phyloP scores from a whole-genome alignment of 2,888 invertebrate species.

The Beris chalybata region DNA sequence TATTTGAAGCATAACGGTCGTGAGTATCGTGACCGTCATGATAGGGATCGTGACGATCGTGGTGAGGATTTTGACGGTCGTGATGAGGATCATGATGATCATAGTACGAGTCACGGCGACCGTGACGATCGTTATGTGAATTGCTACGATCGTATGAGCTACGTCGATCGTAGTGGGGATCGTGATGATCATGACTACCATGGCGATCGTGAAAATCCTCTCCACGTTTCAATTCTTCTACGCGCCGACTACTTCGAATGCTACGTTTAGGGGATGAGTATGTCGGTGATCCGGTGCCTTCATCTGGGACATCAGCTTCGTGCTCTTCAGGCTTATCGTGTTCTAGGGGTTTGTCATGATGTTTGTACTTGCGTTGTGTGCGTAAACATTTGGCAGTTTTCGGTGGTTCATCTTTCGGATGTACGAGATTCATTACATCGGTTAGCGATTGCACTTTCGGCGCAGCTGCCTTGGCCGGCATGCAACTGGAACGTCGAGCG shows the following conservation, averaged over 20 bases:
- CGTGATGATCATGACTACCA: too few relatives aligned
- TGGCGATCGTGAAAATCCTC: too few relatives aligned
- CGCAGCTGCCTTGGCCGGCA: background rate
- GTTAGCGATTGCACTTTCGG: constrained; percentile 1
- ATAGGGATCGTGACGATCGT: too few relatives aligned
- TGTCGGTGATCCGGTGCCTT: constrained; percentile 31
- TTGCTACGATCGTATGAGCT: too few relatives aligned
- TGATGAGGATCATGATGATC: constrained; percentile 36
- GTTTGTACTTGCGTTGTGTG: constrained; percentile 22
- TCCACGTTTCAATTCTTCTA: constrained; percentile 4
- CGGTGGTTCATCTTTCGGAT: constrained; percentile 20
- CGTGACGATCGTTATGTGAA: constrained; percentile 30
- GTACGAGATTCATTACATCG: constrained; percentile 9
- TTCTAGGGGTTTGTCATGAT: background rate
- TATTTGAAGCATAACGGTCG: too few relatives aligned
- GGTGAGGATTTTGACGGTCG: too few relatives aligned
- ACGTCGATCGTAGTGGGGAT: too few relatives aligned
- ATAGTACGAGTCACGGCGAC: constrained; percentile 45
- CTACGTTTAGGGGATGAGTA: constrained; percentile 4
- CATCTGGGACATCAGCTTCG: constrained; percentile 34
- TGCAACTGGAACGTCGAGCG: background rate
- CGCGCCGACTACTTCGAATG: background rate
- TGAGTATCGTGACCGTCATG: too few relatives aligned
- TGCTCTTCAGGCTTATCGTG: background rate
- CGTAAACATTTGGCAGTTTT: constrained; percentile 27